Conservation (phyloP, 2,113 vertebrate genomes). For the Erythrocebus patas region DNA sequence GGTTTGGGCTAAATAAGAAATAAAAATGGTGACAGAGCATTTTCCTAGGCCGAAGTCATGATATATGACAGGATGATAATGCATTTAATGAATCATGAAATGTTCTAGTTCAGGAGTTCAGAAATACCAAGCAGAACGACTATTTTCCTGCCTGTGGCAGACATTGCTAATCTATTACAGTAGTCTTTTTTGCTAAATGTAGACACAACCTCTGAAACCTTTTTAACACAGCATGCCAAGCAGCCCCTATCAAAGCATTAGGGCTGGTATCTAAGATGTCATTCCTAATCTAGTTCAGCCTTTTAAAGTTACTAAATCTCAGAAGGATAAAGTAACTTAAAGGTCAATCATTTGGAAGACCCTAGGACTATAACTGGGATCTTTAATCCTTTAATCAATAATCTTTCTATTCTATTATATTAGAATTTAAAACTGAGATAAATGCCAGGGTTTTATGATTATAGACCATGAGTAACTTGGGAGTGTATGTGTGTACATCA, state of each 20-base stretch:
- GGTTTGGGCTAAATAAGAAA: neutral
- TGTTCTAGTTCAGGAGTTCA: slow-evolving; percentile 17
- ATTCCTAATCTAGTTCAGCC: neutral
- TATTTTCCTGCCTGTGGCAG: neutral
- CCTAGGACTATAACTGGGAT: neutral
- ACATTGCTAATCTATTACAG: neutral
- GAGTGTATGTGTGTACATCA: neutral
- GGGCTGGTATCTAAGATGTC: neutral
- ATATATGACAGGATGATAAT: neutral
- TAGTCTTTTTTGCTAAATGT: neutral
- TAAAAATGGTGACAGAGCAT: slow-evolving; percentile 8
- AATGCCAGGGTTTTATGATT: neutral
- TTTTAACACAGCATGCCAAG: neutral
- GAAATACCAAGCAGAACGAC: neutral
- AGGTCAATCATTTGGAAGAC: neutral
- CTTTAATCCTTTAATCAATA: neutral
- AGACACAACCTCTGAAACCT: neutral
- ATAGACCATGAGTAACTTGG: neutral
- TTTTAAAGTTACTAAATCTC: neutral
- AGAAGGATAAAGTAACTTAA: neutral
- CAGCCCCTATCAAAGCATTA: neutral
- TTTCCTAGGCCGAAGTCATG: neutral
- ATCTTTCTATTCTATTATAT: neutral
- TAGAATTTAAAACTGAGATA: neutral
- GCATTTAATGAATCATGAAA: neutral